These are phyloP conservation scores for Acanthurus tractus DNA, from an alignment of 2,797 vertebrate genomes.

Conservation along the genomic window DNA sequence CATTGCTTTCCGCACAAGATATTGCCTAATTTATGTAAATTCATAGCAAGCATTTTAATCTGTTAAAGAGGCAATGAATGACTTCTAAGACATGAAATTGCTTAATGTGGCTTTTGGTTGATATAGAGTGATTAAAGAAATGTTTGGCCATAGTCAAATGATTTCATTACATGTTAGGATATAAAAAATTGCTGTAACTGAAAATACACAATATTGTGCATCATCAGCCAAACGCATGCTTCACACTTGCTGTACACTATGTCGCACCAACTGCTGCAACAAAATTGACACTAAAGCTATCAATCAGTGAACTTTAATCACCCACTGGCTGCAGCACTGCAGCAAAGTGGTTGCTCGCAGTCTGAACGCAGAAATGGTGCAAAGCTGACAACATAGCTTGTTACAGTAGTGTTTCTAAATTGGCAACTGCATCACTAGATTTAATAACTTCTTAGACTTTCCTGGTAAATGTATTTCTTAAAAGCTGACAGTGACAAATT, in stretches of 20 bases:
- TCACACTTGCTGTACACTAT: constrained; percentile 13
- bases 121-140: constrained; percentile 14
- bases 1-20: constrained; percentile 39
- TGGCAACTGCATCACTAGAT: constrained; percentile 58
- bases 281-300: constrained; percentile 52
- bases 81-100: constrained; percentile 7
- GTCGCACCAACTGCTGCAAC: constrained; percentile 46
- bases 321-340: constrained; percentile 49
- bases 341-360: constrained; percentile 54
- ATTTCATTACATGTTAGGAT: constrained; percentile 9
- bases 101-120: constrained; percentile 30
- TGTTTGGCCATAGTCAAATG: background rate
- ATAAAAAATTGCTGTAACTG: background rate
- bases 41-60: constrained; percentile 20
- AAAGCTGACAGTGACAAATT: constrained; percentile 56
- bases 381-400: constrained; percentile 58
- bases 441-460: constrained; percentile 62
- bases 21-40: constrained; percentile 22
- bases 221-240: constrained; percentile 25
- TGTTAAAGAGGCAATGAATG: constrained; percentile 38
- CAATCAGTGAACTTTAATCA: constrained; percentile 65
- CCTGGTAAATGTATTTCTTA: constrained; percentile 44
- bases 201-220: constrained; percentile 27
- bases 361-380: constrained; percentile 60
- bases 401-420: constrained; percentile 59